Base-by-base conservation (phyloP, 2,888 invertebrate genomes). In the Hirtodrosophila trivittata region DNA sequence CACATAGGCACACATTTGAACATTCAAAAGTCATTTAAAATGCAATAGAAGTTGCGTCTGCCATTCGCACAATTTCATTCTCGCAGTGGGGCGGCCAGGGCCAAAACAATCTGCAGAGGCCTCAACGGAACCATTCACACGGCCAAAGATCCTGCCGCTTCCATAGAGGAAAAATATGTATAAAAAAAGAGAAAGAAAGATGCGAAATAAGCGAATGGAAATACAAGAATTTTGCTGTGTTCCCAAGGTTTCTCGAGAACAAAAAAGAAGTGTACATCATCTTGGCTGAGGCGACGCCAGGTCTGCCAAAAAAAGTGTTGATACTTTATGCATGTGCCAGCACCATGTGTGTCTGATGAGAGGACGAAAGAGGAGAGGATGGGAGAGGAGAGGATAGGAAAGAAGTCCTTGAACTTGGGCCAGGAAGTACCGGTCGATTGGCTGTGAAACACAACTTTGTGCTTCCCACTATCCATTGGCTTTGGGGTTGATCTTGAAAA, bases 371-470 rank as follows among this genome's bases (percentile, higher is more conserved):
- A 37, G 56, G 26, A 37, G 25, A 49, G 55, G 13, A 13, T 37
- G 26, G 30, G 16, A 33, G 46, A 16, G 7, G 43, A 16, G 21
- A 5, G 12, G 7, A 18, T 8, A 6, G 28, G 25, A 39, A 21
- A 21, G 42, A 47, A 83, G 80, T 60, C 83, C 78, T 83, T 83
- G 78, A 78, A 78, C 78, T 83, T 83, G 80, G 64, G 42, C 49
- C 62, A 80, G 78, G 80, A 78, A 78, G 80, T 71, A 66, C 43
- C 66, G 74, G 51, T 55, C 78, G 63, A 81, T 75, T 81, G 77
- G 49, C 54, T 55, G 16, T 32, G 47, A n/a, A n/a, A n/a, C n/a
- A n/a, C n/a, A n/a, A n/a, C n/a, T n/a, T n/a, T n/a, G n/a, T n/a
- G n/a, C n/a, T n/a, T n/a, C n/a, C n/a, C n/a, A n/a, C n/a, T n/a